These are phyloP conservation scores for Hippocampus comes DNA, from an alignment of 2,113 vertebrate species.

Conservation along the genomic window DNA sequence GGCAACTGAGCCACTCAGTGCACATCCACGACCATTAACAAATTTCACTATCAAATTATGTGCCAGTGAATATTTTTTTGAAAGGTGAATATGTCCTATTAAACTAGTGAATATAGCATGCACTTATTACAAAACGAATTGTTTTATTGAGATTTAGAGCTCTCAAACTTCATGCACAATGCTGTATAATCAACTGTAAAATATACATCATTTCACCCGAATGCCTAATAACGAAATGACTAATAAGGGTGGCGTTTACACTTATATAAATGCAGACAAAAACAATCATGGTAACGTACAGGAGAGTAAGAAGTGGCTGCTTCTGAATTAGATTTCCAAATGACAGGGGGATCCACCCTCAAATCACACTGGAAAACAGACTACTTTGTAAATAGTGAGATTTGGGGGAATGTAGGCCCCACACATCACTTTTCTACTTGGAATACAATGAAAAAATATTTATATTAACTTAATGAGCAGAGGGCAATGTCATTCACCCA, in stretches of 20 bases:
- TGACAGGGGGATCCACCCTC: not conserved
- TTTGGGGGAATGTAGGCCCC: constrained; percentile 41
- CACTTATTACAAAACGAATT: constrained; percentile 39
- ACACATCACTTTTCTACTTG: constrained; percentile 51
- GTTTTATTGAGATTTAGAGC: constrained; percentile 61
- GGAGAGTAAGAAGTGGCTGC: constrained; percentile 29
- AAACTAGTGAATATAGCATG: not conserved
- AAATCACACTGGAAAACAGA: constrained; percentile 26
- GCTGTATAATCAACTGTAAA: constrained; percentile 25
- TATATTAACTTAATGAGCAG: constrained; percentile 65
- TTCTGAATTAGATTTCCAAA: constrained; percentile 22
- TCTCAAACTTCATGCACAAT: constrained; percentile 47
- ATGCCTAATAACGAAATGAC: constrained; percentile 16
- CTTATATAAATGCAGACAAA: constrained; percentile 42
- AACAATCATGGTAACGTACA: constrained; percentile 42
- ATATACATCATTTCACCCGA: constrained; percentile 29
- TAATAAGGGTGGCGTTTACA: constrained; percentile 23
- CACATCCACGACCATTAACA: not conserved
- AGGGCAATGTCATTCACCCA: constrained; percentile 33
- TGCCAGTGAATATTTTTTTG: not conserved
- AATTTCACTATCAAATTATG: not conserved
- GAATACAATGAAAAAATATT: constrained; percentile 63
- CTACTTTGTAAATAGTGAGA: constrained; percentile 46
- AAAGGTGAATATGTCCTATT: not conserved
- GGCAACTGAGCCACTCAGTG: not conserved